Conservation (phyloP, 2,113 vertebrate genomes). For the Prunella fulvescens region DNA sequence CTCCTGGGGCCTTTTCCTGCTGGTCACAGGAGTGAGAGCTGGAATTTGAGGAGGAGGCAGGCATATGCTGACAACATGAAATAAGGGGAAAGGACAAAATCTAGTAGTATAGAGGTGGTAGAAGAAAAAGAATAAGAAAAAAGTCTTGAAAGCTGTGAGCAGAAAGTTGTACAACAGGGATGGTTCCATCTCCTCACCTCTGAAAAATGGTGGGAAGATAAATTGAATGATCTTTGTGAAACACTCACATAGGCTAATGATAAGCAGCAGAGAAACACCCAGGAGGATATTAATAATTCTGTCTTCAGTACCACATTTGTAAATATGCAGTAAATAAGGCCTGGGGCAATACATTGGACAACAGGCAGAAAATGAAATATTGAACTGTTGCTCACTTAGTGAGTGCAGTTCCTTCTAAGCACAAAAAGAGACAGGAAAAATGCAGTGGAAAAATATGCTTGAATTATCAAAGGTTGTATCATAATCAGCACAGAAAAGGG, state of each 20-base stretch:
- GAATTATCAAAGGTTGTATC: background rate
- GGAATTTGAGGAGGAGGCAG: background rate
- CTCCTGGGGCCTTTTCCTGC: background rate
- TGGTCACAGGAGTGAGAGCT: background rate
- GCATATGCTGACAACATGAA: rapidly evolving
- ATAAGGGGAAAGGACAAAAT: background rate
- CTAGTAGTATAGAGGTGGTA: background rate
- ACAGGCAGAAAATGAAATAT: background rate
- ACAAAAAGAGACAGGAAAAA: background rate
- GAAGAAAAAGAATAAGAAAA: background rate
- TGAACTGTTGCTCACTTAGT: background rate
- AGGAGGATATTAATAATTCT: slow-evolving; percentile 17
- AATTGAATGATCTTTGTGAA: background rate
- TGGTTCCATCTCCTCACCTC: background rate
- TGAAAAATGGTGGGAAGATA: background rate
- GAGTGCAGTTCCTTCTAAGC: background rate
- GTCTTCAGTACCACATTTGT: background rate
- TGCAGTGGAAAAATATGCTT: background rate
- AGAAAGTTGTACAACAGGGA: background rate
- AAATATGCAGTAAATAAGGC: slow-evolving; percentile 24
- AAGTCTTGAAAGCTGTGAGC: background rate
- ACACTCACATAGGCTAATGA: background rate
- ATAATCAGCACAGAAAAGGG: background rate
- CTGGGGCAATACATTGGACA: background rate
- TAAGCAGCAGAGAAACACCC: background rate